Evolutionary conservation across 1,140 invertebrate genomes (phyloP), one percentile per base, ranked within the genome.

Genomic region (Hylaeus volcanicus): DNA sequence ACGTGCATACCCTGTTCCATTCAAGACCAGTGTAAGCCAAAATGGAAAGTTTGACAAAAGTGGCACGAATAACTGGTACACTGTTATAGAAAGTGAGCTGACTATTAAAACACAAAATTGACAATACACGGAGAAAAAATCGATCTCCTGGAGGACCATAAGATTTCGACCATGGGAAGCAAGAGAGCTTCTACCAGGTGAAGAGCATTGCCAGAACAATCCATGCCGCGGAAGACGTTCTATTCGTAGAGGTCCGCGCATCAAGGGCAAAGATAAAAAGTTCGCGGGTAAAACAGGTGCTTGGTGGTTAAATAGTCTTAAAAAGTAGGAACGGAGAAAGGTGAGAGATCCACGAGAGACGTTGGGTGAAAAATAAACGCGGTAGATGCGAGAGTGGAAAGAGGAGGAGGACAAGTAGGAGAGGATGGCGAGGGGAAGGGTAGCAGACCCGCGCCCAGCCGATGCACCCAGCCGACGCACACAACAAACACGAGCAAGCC

Each of bases 401-500:
- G 75, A 76, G 74, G 83, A 76, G 63, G 73, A 73, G 81, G 68
- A 86, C 72, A 70, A 86, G 63, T 74, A 81, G 68, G 78, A 75
- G 84, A 84, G 56, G 71, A 83, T 53, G 66, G 75, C 77, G 81
- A 77, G 89, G 83, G 84, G 82, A 80, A 86, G 72, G 78, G 75
- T 74, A 86, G 60, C 66, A 77, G 81, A 90, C 88, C 89, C 89
- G 90, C 90, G 88, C 89, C 89, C 89, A 90, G 87, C 85, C 89
- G 87, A 90, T 89, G 88, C 86, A 88, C 86, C 79, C 79, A 85
- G 79, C 81, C 81, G 84, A 90, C 86, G 86, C 88, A 89, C 86
- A 90, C 86, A 90, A 90, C 88, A 89, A 91, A 89, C 88, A 86
- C 76, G 82, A 86, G 76, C 74, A 74, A 86, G 73, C 69, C 84